Evolutionary conservation across 2,888 invertebrate species (phyloP).

Genomic region (Idaea biselata): DNA sequence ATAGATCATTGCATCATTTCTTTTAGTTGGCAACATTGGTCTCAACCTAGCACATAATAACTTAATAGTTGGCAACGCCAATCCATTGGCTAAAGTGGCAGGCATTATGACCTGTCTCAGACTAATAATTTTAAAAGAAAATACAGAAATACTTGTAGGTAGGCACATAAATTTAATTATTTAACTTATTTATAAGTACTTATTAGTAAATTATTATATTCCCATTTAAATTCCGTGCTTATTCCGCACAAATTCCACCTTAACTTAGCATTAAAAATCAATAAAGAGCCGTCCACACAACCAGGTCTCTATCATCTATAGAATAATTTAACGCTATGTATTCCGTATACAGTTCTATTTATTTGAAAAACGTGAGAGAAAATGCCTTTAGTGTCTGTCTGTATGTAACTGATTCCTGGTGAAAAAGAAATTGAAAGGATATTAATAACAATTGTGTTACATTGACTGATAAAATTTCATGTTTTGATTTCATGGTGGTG

Average conservation of each 20-base stretch:
- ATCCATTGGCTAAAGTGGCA: no score
- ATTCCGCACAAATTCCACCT: not conserved
- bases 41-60: no score
- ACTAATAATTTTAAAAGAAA: no score
- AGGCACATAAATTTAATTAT: not conserved
- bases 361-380: slow-evolving; percentile 48
- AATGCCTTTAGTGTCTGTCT: slow-evolving; percentile 30
- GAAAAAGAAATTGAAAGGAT: no score
- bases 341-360: slow-evolving; percentile 36
- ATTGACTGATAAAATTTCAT: no score
- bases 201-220: not conserved
- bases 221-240: not conserved
- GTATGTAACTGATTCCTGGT: not conserved
- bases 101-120: no score
- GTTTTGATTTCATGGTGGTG: no score
- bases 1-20: no score
- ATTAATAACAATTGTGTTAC: no score
- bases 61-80: no score
- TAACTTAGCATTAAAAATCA: slow-evolving; percentile 33
- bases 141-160: no score
- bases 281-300: slow-evolving; percentile 32
- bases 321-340: slow-evolving; percentile 53
- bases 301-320: slow-evolving; percentile 42
- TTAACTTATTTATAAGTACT: not conserved
- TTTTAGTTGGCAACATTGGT: no score